Base-by-base conservation (phyloP, 2,113 vertebrate genomes). In the Podocnemis expansa region DNA sequence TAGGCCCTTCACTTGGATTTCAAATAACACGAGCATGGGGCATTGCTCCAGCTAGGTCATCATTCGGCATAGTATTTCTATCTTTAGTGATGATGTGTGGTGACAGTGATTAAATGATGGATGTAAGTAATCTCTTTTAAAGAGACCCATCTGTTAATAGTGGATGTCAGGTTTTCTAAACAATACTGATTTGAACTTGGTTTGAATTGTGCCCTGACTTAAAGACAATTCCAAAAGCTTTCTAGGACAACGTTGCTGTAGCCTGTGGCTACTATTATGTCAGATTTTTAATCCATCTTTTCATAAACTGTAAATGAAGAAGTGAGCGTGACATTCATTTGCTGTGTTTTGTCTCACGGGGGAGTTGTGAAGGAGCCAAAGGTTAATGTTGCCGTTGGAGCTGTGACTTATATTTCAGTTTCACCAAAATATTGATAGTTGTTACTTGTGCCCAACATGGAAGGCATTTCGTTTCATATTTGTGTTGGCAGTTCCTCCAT, bases 261-360 rank as follows among this genome's bases (percentile, higher is more conserved):
- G 97, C 91, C 52, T 94, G 49, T 24, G 89, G 94, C 89, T 80
- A 60, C 96, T 95, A 87, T 94, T 95, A 91, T 95, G 96, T 96
- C 98, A 98, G 93, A 97, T 96, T 97, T 98, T 97, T 97, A 97
- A 98, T 98, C 96, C 97, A 97, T 97, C 94, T 98, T 98, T 97
- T 97, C 97, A 98, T 97, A 98, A 97, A 97, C 93, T 97, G 97
- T 95, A 97, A 97, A 93, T 82, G 95, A 97, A 98, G 97, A 97
- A 94, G 82, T 67, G 96, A 95, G 97, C 82, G 93, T 97, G 97
- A 97, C 97, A 97, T 97, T 96, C 96, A 95, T 97, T 95, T 95
- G 58, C 86, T 94, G 94, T 96, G 92, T 78, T 94, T 91, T 91
- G 92, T 93, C 95, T 95, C 97, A 82, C 92, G 96, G 94, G 96